Percentiles rank a stretch among this genome's conserved stretches.
Conservation (phyloP, 2,113 vertebrate genomes). For the Willisornis vidua region DNA sequence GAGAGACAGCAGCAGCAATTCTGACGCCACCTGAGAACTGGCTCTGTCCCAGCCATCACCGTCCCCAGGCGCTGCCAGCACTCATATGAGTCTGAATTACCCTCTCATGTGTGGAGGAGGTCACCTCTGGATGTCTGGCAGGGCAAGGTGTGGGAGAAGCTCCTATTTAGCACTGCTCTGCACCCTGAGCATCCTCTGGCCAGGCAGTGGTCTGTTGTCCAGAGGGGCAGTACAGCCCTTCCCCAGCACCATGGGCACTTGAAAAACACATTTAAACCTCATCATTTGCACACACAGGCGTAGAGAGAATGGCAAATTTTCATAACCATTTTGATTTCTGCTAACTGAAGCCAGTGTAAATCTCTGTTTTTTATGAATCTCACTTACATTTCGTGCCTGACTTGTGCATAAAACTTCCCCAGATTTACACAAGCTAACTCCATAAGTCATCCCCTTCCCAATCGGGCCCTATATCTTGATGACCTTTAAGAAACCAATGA, state of each 20-base stretch:
- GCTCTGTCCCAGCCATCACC: background rate
- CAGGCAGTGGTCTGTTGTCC: background rate
- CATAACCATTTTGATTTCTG: conserved; percentile 49
- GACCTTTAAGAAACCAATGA: conserved; percentile 78
- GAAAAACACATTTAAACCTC: background rate
- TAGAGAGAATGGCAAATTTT: conserved; percentile 23
- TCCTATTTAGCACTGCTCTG: background rate
- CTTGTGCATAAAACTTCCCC: conserved; percentile 74
- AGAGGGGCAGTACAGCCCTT: background rate
- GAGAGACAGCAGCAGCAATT: background rate
- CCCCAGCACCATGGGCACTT: accelerated
- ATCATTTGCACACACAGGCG: background rate
- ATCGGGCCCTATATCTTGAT: conserved; percentile 69
- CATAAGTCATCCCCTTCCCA: conserved; percentile 71
- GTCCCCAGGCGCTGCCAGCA: background rate
- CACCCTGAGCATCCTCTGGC: background rate
- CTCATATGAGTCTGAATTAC: background rate
- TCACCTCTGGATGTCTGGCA: background rate
- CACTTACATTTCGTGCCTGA: conserved; percentile 71
- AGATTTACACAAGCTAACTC: conserved; percentile 74
- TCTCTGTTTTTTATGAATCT: conserved; percentile 70
- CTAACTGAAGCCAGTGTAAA: conserved; percentile 52
- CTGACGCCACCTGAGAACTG: background rate
- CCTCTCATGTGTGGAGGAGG: background rate
- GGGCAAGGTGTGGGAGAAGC: background rate